Percentiles rank a stretch among this genome's conserved stretches.
phyloP scores from a whole-genome alignment of 2,113 vertebrate species.

The Oriolus oriolus region DNA sequence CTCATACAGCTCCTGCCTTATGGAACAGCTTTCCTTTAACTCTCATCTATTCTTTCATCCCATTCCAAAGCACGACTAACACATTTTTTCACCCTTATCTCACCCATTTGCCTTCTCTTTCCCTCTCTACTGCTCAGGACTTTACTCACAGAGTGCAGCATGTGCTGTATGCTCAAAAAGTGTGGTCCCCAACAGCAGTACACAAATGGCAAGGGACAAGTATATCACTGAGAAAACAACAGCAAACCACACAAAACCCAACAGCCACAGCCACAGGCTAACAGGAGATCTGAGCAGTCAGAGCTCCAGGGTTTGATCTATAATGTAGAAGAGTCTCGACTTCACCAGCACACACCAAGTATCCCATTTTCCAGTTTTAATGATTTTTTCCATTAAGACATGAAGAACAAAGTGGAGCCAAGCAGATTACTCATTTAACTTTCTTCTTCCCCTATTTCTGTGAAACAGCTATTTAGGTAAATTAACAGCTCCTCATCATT shows the following conservation, averaged over 20 bases:
- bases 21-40: background rate
- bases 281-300: background rate
- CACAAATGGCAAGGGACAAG: fast-evolving
- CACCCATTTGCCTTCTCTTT: background rate
- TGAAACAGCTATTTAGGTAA: background rate
- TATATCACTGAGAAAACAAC: background rate
- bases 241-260: background rate
- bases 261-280: background rate
- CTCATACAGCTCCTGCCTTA: background rate
- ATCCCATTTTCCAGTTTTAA: background rate
- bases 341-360: background rate
- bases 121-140: background rate
- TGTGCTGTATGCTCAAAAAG: fast-evolving
- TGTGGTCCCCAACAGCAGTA: background rate
- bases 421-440: background rate
- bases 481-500: background rate
- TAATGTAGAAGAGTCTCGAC: fast-evolving
- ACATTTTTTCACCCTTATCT: background rate
- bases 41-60: background rate
- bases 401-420: background rate
- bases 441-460: background rate
- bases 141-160: background rate
- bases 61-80: background rate
- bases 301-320: background rate
- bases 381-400: background rate